Percentiles rank a stretch among this genome's conserved stretches.
phyloP scores from a whole-genome alignment of 2,888 invertebrate genomes.

The Acrobasis suavella region DNA sequence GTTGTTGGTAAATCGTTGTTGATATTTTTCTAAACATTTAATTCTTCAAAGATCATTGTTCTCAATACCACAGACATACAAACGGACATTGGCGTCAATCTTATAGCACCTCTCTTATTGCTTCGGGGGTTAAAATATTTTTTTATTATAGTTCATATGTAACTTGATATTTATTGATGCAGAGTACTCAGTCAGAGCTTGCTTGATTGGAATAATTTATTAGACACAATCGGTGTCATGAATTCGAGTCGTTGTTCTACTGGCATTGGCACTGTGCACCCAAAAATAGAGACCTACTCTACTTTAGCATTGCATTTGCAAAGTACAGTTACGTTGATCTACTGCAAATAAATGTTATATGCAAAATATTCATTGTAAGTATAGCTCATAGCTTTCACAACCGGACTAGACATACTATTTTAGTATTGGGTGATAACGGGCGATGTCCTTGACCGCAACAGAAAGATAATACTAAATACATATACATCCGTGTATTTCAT shows the following conservation, averaged over 20 bases:
- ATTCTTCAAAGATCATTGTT: background rate
- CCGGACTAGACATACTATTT: constrained; percentile 5
- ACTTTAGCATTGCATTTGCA: constrained; percentile 9
- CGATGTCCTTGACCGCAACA: constrained; percentile 22
- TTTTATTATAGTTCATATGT: too few species aligned
- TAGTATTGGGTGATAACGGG: constrained; percentile 9
- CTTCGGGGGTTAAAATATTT: too few species aligned
- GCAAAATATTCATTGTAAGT: background rate
- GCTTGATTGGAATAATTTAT: constrained; percentile 3
- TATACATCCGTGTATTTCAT: background rate
- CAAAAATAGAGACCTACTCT: constrained; percentile 21
- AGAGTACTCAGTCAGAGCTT: too few species aligned
- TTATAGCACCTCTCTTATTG: too few species aligned
- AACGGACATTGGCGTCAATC: too few species aligned
- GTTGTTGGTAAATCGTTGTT: background rate
- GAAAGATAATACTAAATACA: constrained; percentile 3
- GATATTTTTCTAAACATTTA: background rate
- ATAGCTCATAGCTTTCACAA: constrained; percentile 5
- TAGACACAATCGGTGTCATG: constrained; percentile 5
- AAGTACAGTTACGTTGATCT: constrained; percentile 10
- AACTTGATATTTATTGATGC: too few species aligned
- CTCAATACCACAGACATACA: too few species aligned
- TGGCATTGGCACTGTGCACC: constrained; percentile 11
- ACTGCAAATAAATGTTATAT: background rate
- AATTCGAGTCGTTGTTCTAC: constrained; percentile 12